Percentiles rank a stretch among this genome's conserved stretches.
Evolutionary conservation across 2,797 vertebrate species (phyloP).

Genomic region (Eurystomus glaucurus): DNA sequence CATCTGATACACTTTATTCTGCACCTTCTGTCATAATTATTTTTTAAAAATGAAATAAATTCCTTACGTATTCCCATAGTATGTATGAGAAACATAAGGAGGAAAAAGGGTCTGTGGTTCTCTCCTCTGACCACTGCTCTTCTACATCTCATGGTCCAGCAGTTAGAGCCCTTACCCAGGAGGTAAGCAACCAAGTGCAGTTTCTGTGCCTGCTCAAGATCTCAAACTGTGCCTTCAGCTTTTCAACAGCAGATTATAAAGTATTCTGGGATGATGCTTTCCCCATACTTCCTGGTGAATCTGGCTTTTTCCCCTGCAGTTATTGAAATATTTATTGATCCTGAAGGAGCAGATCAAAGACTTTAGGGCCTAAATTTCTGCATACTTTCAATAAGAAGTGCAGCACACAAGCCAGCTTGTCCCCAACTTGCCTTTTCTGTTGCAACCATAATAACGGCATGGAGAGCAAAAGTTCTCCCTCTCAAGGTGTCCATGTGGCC

Average conservation of each 20-base stretch:
- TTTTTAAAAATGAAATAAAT: background rate
- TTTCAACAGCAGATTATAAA: background rate
- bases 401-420: fast-evolving
- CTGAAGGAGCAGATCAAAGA: background rate
- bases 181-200: background rate
- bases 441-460: fast-evolving
- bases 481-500: fast-evolving
- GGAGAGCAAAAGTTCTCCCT: background rate
- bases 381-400: fast-evolving
- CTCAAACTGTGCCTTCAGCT: background rate
- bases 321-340: background rate
- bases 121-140: background rate
- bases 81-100: background rate
- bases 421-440: background rate
- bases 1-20: background rate
- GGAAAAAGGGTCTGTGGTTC: background rate
- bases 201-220: background rate
- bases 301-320: background rate
- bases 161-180: background rate
- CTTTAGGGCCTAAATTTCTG: background rate
- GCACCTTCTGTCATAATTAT: background rate
- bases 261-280: background rate
- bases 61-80: background rate
- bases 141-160: background rate
- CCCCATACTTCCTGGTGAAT: background rate